Percentiles rank a stretch among this genome's conserved stretches.
phyloP scores from a whole-genome alignment of 2,888 invertebrate species.

The Adelognathus sp. region DNA sequence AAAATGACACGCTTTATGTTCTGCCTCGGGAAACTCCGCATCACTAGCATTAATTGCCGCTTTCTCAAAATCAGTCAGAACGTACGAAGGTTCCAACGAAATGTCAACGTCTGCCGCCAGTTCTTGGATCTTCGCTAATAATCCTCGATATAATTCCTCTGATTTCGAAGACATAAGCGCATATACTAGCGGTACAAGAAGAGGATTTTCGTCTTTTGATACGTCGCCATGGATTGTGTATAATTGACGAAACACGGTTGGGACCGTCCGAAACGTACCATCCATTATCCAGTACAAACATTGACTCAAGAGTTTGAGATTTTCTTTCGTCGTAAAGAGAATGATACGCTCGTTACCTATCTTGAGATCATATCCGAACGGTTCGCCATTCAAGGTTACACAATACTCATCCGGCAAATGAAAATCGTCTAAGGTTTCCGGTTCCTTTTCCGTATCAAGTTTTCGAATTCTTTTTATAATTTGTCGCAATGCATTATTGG shows the following conservation, averaged over 20 bases:
- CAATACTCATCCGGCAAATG: background rate
- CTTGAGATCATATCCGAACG: constrained; percentile 7
- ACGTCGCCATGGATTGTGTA: constrained; percentile 12
- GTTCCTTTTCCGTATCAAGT: background rate
- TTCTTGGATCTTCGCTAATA: background rate
- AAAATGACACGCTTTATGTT: background rate
- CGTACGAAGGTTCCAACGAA: constrained; percentile 5
- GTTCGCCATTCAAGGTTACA: constrained; percentile 2
- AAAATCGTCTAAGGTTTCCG: background rate
- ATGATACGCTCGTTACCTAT: background rate
- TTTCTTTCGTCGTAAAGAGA: background rate
- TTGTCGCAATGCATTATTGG: constrained; percentile 4
- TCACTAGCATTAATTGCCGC: constrained; percentile 10
- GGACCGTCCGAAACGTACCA: constrained; percentile 9
- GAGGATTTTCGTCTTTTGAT: constrained; percentile 2
- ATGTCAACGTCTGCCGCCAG: background rate
- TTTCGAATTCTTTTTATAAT: constrained; percentile 9
- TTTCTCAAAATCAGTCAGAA: constrained; percentile 7
- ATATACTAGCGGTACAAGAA: constrained; percentile 8
- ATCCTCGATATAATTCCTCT: constrained; percentile 1
- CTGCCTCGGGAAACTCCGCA: background rate
- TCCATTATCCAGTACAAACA: constrained; percentile 14
- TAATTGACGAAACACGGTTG: constrained; percentile 14
- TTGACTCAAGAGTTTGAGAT: constrained; percentile 8
- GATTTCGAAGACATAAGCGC: constrained; percentile 14